Conservation (phyloP, 1,140 invertebrate species). For the Globodera ellingtonae region DNA sequence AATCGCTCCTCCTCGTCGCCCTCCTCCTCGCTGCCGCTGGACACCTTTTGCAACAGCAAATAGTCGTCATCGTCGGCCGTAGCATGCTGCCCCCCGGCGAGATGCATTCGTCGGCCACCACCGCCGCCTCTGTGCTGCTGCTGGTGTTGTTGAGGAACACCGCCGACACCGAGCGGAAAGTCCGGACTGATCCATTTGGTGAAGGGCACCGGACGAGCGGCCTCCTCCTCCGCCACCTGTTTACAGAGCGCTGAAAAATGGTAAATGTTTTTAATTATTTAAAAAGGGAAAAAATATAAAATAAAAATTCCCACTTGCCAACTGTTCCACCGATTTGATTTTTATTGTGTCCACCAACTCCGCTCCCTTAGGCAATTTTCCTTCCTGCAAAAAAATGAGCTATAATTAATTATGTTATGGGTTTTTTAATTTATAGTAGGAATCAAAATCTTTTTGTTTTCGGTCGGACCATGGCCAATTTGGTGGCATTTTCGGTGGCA, state of each 20-base stretch:
- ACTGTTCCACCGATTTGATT: constrained; percentile 39
- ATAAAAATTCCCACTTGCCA: constrained; percentile 23
- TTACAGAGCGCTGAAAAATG: constrained; percentile 26
- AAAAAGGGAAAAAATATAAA: too few relatives aligned
- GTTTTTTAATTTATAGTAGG: too few relatives aligned
- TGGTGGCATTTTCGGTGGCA: constrained; percentile 39
- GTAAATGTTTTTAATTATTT: neutral
- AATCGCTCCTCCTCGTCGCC: constrained; percentile 30
- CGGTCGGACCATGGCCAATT: constrained; percentile 32
- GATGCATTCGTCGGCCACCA: neutral
- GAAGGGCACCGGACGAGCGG: constrained; percentile 18
- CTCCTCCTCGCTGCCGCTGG: constrained; percentile 37
- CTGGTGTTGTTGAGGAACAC: neutral
- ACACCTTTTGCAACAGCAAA: constrained; percentile 34
- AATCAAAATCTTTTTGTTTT: neutral
- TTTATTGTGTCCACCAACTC: constrained; percentile 39
- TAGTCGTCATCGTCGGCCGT: constrained; percentile 18
- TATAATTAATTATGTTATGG: neutral
- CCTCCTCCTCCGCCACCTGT: constrained; percentile 17
- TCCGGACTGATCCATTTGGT: constrained; percentile 13
- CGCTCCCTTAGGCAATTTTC: constrained; percentile 36
- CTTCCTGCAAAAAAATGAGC: constrained; percentile 29
- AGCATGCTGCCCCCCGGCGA: neutral
- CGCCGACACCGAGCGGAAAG: constrained; percentile 6
- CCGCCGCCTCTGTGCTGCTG: constrained; percentile 1